Conservation (phyloP, 1,140 invertebrate genomes). For the Cotesia chilonis region DNA sequence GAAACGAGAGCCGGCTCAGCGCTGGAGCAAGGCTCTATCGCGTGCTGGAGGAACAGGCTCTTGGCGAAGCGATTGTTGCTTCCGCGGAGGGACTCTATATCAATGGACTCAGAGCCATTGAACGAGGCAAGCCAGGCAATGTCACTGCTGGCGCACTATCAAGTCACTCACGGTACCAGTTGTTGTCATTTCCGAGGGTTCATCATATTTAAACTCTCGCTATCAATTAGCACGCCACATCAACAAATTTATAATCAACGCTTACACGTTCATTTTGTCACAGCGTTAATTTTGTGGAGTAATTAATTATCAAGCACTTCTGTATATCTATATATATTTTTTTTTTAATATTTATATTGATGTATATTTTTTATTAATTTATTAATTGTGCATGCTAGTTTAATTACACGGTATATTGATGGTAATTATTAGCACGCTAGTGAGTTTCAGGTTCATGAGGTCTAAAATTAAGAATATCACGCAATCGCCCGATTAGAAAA, state of each 20-base stretch:
- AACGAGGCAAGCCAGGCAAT: constrained; percentile 43
- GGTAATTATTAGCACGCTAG: constrained; percentile 1
- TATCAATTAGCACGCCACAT: too few relatives aligned
- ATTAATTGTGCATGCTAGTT: not conserved
- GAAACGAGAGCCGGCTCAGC: constrained; percentile 52
- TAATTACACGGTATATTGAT: not conserved
- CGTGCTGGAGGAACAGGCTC: constrained; percentile 61
- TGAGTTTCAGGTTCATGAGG: not conserved
- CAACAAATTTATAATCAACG: too few relatives aligned
- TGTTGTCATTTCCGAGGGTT: not conserved
- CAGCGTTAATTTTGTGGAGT: too few relatives aligned
- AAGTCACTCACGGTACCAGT: constrained; percentile 31
- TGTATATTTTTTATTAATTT: too few relatives aligned
- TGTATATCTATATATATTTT: too few relatives aligned
- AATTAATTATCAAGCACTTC: too few relatives aligned
- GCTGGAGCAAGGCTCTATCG: constrained; percentile 60
- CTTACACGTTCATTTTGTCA: too few relatives aligned
- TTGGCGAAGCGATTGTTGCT: constrained; percentile 53
- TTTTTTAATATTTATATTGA: too few relatives aligned
- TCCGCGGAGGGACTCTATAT: constrained; percentile 46
- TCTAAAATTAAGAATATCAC: not conserved
- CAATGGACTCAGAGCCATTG: constrained; percentile 30
- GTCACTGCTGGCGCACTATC: constrained; percentile 42
- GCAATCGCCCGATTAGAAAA: not conserved
- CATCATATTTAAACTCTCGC: not conserved